phyloP scores from a whole-genome alignment of 2,797 vertebrate species.

The Coregonus suidteri region DNA sequence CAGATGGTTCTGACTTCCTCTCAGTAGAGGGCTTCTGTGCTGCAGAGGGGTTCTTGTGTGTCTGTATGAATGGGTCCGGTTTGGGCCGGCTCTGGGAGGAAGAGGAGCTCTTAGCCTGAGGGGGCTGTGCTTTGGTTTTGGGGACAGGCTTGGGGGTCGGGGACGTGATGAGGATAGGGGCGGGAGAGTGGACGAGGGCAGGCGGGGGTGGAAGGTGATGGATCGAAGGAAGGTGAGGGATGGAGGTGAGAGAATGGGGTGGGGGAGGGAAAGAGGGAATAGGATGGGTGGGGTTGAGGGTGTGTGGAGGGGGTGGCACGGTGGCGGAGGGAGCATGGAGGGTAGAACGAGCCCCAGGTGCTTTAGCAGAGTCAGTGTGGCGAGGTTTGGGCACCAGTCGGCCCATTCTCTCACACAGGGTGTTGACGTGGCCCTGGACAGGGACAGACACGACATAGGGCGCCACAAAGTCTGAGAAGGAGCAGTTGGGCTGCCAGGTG shows the following conservation, averaged over 20 bases:
- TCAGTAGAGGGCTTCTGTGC: conserved; percentile 26
- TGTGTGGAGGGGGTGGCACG: neutral
- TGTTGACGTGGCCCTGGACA: conserved; percentile 84
- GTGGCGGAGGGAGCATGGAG: conserved; percentile 9
- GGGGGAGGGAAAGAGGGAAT: neutral
- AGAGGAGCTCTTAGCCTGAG: conserved; percentile 30
- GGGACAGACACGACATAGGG: conserved; percentile 79
- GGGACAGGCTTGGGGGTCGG: conserved; percentile 7
- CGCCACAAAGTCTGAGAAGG: conserved; percentile 85
- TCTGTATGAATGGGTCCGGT: conserved; percentile 34
- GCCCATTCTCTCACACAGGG: conserved; percentile 85
- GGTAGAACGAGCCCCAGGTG: conserved; percentile 15
- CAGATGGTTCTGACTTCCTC: conserved; percentile 41
- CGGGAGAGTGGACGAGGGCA: conserved; percentile 37
- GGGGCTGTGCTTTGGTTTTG: conserved; percentile 53
- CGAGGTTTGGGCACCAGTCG: conserved; percentile 75
- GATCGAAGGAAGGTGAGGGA: neutral
- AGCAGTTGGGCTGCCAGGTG: conserved; percentile 64
- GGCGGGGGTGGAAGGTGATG: conserved; percentile 23
- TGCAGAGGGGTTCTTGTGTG: conserved; percentile 4
- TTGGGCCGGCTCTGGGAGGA: conserved; percentile 40
- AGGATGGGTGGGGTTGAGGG: conserved; percentile 22
- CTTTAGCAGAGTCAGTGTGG: neutral
- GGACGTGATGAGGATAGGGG: conserved; percentile 20
- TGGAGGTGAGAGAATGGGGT: conserved; percentile 18